Evolutionary conservation across 2,888 invertebrate species (phyloP), one percentile per base, ranked within the genome.

Genomic region (Lasioglossum morio): DNA sequence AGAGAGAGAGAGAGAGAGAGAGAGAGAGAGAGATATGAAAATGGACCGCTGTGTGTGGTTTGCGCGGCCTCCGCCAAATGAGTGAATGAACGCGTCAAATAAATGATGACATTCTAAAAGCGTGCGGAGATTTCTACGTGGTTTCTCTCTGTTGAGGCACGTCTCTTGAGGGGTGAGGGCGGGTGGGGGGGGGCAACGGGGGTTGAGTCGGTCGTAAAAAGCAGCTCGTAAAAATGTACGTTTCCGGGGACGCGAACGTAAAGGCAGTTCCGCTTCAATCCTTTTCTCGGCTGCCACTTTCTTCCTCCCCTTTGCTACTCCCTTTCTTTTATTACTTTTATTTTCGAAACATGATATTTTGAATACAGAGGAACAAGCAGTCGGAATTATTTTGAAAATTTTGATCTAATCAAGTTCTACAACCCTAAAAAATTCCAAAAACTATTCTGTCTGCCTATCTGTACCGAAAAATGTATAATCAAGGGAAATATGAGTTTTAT

Each of bases 181-280:
- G n/a, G n/a, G n/a, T n/a, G n/a, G n/a, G n/a, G n/a, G n/a, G n/a
- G n/a, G n/a, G n/a, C n/a, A n/a, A 34, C 30, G 69, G 69, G 14
- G n/a, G 66, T 14, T 27, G 77, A 14, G 69, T 16, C 57, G 75
- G 57, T 79, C 76, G 81, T 88, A 88, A 88, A 89, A 85, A 82
- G 73, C 30, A 77, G 77, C 63, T 82, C 83, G 73, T 89, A 88
- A 89, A 89, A 87, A 77, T 85, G 78, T 86, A 79, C 74, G 75
- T 70, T 85, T 81, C 80, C 80, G 79, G 70, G 57, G 72, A 77
- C 60, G 83, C 79, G 84, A 84, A 86, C 84, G 80, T 89, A 89
- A 89, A 89, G 88, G 73, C 81, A 79, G 69, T 88, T 84, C 80
- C 84, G 81, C 77, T 81, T 80, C 63, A 81, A 88, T 76, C 72